phyloP scores from a whole-genome alignment of 2,888 invertebrate genomes.

The Sylvicola cinctus region DNA sequence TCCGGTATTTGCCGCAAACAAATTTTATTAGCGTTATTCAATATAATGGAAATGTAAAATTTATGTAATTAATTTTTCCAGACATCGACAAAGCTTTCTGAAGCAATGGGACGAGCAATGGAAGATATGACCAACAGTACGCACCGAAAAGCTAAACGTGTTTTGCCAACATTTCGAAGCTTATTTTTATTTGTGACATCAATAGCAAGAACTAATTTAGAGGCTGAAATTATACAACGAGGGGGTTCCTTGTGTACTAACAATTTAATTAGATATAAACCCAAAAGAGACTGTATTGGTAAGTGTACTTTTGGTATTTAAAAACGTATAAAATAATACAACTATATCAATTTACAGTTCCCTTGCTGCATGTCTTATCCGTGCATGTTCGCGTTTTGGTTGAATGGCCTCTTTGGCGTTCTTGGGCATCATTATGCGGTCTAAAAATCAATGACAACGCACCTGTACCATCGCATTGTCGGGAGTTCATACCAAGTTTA shows the following conservation, averaged over 20 bases:
- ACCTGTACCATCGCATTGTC: constrained; percentile 22
- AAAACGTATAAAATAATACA: no score
- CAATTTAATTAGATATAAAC: constrained; percentile 41
- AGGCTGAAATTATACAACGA: constrained; percentile 76
- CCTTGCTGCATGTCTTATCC: constrained; percentile 69
- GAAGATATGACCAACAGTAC: constrained; percentile 84
- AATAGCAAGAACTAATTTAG: constrained; percentile 76
- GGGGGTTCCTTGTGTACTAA: constrained; percentile 51
- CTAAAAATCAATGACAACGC: constrained; percentile 17
- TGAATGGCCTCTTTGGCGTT: constrained; percentile 34
- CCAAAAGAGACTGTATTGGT: constrained; percentile 64
- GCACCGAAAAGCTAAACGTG: constrained; percentile 51
- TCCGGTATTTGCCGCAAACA: constrained; percentile 26
- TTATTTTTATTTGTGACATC: constrained; percentile 78
- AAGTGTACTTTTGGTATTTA: constrained; percentile 14
- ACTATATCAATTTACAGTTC: constrained; percentile 42
- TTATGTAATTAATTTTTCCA: constrained; percentile 16
- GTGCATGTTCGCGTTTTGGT: constrained; percentile 59
- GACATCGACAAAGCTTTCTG: constrained; percentile 52
- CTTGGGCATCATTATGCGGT: constrained; percentile 25
- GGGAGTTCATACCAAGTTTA: constrained; percentile 51
- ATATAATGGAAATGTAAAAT: constrained; percentile 2
- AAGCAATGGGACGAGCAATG: constrained; percentile 84
- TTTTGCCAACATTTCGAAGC: constrained; percentile 44
- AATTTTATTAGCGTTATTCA: constrained; percentile 5